Percentiles rank a stretch among this genome's conserved stretches.
Conservation (phyloP, 1,140 invertebrate species). For the Meloidogyne chitwoodi region DNA sequence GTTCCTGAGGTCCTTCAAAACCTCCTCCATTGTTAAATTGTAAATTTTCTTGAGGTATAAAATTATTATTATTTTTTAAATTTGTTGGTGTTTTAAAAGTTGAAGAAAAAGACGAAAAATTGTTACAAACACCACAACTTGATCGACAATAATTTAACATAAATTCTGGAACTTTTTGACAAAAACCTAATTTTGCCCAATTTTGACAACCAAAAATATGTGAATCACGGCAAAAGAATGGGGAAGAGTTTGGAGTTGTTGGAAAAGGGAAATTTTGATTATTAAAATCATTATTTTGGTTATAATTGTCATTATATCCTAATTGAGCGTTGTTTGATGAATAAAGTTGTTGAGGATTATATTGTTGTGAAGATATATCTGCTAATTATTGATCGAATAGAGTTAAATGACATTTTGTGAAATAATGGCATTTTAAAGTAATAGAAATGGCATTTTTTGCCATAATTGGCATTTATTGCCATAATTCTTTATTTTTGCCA, state of each 20-base stretch:
- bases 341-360: too few relatives aligned
- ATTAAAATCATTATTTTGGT: too few relatives aligned
- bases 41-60: background rate
- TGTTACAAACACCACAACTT: conserved; percentile 24
- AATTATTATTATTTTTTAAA: background rate
- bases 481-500: too few relatives aligned
- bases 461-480: too few relatives aligned
- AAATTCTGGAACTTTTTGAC: conserved; percentile 25
- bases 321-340: too few relatives aligned
- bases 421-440: too few relatives aligned
- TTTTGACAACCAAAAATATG: conserved; percentile 26
- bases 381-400: too few relatives aligned
- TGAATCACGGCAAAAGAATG: conserved; percentile 22
- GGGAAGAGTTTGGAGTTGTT: background rate
- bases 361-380: too few relatives aligned
- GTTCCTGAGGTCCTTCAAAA: background rate
- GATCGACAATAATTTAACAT: conserved; percentile 27
- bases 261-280: too few relatives aligned
- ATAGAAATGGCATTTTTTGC: too few relatives aligned
- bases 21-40: background rate
- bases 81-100: background rate
- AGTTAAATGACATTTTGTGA: too few relatives aligned
- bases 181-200: conserved; percentile 18
- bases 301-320: too few relatives aligned
- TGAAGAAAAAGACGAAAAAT: background rate